Base-by-base conservation (phyloP, 2,888 invertebrate species). In the Diachrysia chrysitis region DNA sequence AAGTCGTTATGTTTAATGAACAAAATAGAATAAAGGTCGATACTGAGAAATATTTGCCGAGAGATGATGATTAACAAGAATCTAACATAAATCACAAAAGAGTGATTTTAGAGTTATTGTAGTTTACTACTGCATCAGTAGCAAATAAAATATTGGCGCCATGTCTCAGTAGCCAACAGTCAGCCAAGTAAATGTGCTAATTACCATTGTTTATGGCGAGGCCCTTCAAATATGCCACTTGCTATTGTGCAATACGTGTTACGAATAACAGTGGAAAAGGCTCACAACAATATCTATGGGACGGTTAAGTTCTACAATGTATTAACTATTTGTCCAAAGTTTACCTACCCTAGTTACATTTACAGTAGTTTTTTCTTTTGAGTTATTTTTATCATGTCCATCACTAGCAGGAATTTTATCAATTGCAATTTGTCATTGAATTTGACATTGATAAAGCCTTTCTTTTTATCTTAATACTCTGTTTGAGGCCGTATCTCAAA, bases 141-240 rank as follows among this genome's bases (percentile, higher is more conserved):
- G 64, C 29, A 58, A 63, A 69, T 62, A 70, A 68, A 75, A 69
- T 64, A 66, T 76, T 58, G 66, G 63, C 56, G 16, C 65, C 19
- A 71, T 79, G 78, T 71, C 48, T 63, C 32, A 32, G 32, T 32
- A 32, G 66, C 55, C 66, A 75, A 66, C 71, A 73, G 56, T 70
- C 56, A 35, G 54, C 57, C 59, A 74, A 69, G 64, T 60, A 73
- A 72, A 81, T 79, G 82, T 81, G 79, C 65, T 82, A 83, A 82
- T 83, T 73, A 53, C 70, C 55, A 73, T 75, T 79, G 82, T 78
- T 81, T 71, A 69, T 74, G 68, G 64, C 71, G 74, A 81, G 71
- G 73, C 76, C 78, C 80, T 79, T 78, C 70, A 73, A 69, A 78
- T 76, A 73, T 75, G 67, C 67, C 70, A 72, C 56, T 69, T 63